Conservation (phyloP, 2,888 invertebrate species). For the Agrenia bidenticulata region DNA sequence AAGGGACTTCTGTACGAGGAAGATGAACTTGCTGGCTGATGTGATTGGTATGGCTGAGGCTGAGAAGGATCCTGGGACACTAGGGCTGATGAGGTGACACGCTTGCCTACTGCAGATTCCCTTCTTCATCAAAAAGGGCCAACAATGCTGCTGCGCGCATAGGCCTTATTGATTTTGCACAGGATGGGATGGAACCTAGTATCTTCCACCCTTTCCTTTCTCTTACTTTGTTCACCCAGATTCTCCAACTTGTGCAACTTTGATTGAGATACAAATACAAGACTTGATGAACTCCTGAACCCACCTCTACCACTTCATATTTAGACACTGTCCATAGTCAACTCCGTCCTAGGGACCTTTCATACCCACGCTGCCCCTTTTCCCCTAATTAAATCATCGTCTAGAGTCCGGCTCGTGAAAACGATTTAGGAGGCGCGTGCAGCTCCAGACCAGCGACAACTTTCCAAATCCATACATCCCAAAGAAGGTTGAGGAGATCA, state of each 20-base stretch:
- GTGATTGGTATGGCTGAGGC: neutral
- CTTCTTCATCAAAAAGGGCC: constrained; percentile 31
- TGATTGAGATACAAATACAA: constrained; percentile 24
- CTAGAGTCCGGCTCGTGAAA: no score
- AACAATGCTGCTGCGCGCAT: constrained; percentile 51
- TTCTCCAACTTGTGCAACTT: constrained; percentile 21
- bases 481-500: no score
- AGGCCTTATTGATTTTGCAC: constrained; percentile 48
- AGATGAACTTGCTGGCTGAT: constrained; percentile 8
- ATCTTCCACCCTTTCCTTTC: constrained; percentile 13
- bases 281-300: constrained; percentile 24
- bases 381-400: no score
- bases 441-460: no score
- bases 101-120: constrained; percentile 51
- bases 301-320: neutral
- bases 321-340: no score
- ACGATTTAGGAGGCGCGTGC: no score
- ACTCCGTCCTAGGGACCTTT: no score
- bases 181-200: neutral
- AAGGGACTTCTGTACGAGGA: constrained; percentile 28
- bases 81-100: constrained; percentile 43
- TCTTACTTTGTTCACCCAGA: constrained; percentile 13
- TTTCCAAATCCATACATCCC: no score
- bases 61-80: constrained; percentile 34
- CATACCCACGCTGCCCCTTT: no score